Evolutionary conservation across 2,797 vertebrate genomes (phyloP), one percentile per base, ranked within the genome.

Genomic region (Lepus townsendii): DNA sequence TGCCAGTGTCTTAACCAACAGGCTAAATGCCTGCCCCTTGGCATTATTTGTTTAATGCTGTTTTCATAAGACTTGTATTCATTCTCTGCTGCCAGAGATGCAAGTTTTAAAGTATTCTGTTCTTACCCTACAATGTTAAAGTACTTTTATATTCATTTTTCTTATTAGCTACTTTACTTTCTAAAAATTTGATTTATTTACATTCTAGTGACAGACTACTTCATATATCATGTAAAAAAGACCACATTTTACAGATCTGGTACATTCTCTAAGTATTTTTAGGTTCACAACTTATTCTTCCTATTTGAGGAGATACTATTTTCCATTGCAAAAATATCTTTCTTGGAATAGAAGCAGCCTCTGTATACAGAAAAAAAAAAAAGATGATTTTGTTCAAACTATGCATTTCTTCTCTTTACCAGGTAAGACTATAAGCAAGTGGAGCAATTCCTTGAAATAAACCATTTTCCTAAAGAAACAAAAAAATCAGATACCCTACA

Each of bases 241-340:
- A 50, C 73, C 62, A 83, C 10, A 71, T 93, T 91, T 73, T 57
- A 82, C 86, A 89, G 62, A 91, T 82, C 42, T 95, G 24, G 75
- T 13, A 95, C 35, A 91, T 90, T 54, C 89, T 83, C 3, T 66
- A 71, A 80, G 30, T 84, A 83, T 91, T 90, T 95, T 94, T 86
- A 92, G 62, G 82, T 94, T 93, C 71, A 89, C 57, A 96, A 94
- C 88, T 66, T 92, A 92, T 54, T 91, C 47, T 90, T n/a, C 10
- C 24, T 78, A 38, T 63, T 57, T 50, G 17, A 72, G 30, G 90
- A 77, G 75, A 85, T n/a, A 95, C 71, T 93, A 66, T 80, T 93
- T 94, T 78, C 47, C 84, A 50, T 54, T 72, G 38, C 62, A 88
- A 77, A 92, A 88, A 94, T 80, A 57, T 65, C 60, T 93, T 95